These are phyloP conservation scores for Orthosia gracilis DNA, from an alignment of 2,888 invertebrate genomes.

Conservation along the genomic window DNA sequence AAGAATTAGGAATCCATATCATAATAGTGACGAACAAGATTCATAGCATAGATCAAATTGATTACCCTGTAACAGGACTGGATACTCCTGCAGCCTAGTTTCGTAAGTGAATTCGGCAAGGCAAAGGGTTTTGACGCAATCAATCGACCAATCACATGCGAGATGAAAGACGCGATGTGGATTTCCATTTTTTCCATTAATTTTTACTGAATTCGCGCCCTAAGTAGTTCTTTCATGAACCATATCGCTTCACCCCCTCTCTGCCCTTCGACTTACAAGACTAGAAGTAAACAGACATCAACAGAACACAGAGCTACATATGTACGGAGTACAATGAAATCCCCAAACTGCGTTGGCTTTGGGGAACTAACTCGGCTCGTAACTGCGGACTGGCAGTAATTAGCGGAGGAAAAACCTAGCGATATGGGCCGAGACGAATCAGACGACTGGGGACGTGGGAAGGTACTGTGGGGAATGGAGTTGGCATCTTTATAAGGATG, in stretches of 20 bases:
- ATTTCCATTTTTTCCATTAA: too few relatives aligned
- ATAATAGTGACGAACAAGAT: too few relatives aligned
- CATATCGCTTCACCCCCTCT: too few relatives aligned
- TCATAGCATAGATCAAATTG: too few relatives aligned
- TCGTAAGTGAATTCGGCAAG: too few relatives aligned
- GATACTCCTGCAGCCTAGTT: too few relatives aligned
- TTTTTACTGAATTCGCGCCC: too few relatives aligned
- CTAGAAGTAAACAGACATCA: constrained; percentile 29
- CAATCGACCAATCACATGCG: too few relatives aligned
- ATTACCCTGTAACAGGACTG: too few relatives aligned
- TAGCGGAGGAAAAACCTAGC: constrained; percentile 83
- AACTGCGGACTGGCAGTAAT: constrained; percentile 77
- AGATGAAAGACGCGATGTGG: too few relatives aligned
- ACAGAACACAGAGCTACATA: constrained; percentile 27
- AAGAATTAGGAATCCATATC: too few relatives aligned
- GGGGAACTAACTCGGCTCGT: constrained; percentile 69
- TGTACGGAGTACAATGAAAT: constrained; percentile 64
- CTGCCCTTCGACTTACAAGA: constrained; percentile 3
- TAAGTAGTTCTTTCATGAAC: neutral
- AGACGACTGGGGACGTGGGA: constrained; percentile 49
- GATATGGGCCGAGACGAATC: constrained; percentile 86
- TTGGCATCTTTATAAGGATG: constrained; percentile 4
- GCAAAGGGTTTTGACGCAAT: too few relatives aligned
- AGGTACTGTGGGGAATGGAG: constrained; percentile 3
- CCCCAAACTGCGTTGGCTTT: constrained; percentile 71